A percentile compares a stretch with the other conserved stretches of the same genome.
Evolutionary conservation across 2,113 vertebrate species (phyloP).

Genomic region (Catharus minimus): DNA sequence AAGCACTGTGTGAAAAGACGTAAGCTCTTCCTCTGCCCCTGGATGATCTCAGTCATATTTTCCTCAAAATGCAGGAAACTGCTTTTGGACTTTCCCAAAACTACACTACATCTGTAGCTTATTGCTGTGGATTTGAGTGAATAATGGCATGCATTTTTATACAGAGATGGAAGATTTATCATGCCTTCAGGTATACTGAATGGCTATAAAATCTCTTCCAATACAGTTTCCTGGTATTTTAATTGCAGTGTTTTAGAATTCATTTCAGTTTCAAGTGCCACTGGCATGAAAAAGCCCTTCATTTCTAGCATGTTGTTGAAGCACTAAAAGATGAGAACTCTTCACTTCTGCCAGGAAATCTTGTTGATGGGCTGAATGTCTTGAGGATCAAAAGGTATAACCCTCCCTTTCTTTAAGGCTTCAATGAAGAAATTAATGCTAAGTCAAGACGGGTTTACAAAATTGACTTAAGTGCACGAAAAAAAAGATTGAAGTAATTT

Average conservation of each 20-base stretch:
- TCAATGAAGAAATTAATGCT: background rate
- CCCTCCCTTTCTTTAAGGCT: background rate
- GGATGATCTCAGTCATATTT: background rate
- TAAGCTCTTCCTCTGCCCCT: background rate
- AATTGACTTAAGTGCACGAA: background rate
- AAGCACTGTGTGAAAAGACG: background rate
- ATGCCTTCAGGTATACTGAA: background rate
- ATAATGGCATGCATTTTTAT: background rate
- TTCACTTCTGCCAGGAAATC: background rate
- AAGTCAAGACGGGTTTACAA: background rate
- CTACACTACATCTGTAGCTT: background rate
- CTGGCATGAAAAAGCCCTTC: background rate
- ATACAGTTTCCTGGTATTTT: background rate
- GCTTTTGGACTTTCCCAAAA: background rate
- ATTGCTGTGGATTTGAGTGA: background rate
- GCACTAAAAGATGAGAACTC: background rate
- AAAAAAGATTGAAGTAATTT: background rate
- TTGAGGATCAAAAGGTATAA: constrained; percentile 13
- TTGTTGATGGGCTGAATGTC: background rate
- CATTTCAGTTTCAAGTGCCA: background rate
- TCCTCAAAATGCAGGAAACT: background rate
- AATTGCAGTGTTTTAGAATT: constrained; percentile 15
- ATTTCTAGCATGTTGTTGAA: background rate
- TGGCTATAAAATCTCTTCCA: background rate
- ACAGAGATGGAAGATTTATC: background rate